Conservation (phyloP, 2,888 invertebrate species). For the Altica lythri region DNA sequence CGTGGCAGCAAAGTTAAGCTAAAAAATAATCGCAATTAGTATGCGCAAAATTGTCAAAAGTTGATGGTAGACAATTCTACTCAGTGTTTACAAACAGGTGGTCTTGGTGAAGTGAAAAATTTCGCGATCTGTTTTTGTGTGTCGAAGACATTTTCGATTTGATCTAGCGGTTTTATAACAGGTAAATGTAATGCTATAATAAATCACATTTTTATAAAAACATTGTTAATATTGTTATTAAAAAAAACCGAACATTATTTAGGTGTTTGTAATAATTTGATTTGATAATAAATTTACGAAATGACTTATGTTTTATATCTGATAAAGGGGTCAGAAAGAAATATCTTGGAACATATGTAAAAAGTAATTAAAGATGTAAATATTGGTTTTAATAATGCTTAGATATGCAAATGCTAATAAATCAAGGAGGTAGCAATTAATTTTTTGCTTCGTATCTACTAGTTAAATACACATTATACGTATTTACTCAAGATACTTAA, state of each 20-base stretch:
- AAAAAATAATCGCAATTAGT: conserved; percentile 6
- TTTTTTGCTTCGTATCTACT: too few relatives aligned
- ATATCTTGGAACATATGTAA: background rate
- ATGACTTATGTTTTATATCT: background rate
- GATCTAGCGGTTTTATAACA: background rate
- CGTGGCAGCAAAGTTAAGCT: conserved; percentile 15
- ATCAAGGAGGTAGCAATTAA: too few relatives aligned
- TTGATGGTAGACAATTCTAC: conserved; percentile 3
- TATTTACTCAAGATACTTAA: too few relatives aligned
- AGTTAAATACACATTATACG: too few relatives aligned
- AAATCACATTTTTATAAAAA: conserved; percentile 1
- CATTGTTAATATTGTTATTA: too few relatives aligned
- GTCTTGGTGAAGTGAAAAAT: conserved; percentile 4
- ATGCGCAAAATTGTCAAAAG: conserved; percentile 17
- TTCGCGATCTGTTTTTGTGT: conserved; percentile 11
- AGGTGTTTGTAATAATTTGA: too few relatives aligned
- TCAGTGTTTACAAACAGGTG: conserved; percentile 15
- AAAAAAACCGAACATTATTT: too few relatives aligned
- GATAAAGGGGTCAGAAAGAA: conserved; percentile 9
- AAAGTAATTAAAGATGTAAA: background rate
- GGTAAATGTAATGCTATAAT: conserved; percentile 4
- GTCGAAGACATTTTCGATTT: background rate
- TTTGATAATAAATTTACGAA: too few relatives aligned
- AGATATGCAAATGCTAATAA: too few relatives aligned
- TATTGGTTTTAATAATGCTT: background rate